phyloP scores from a whole-genome alignment of 2,888 invertebrate genomes.

The Spodoptera picta region DNA sequence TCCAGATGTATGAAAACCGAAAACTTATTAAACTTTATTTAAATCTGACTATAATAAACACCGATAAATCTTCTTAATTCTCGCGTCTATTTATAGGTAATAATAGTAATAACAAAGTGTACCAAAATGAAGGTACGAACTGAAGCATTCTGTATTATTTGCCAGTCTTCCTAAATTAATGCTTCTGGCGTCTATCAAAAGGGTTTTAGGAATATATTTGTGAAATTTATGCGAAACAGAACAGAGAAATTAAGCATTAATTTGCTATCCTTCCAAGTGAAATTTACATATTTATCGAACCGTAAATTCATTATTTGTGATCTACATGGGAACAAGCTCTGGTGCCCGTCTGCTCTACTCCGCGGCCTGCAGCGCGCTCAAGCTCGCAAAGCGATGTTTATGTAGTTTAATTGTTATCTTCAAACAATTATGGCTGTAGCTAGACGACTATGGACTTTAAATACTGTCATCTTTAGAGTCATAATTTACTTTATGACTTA shows the following conservation, averaged over 20 bases:
- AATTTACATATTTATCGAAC: constrained; percentile 83
- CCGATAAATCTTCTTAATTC: too few species aligned
- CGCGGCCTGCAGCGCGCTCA: constrained; percentile 24
- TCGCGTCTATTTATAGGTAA: too few species aligned
- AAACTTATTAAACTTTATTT: too few species aligned
- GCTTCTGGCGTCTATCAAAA: constrained; percentile 68
- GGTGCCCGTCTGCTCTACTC: constrained; percentile 31
- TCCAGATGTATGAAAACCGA: too few species aligned
- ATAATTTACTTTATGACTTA: too few species aligned
- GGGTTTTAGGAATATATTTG: constrained; percentile 76
- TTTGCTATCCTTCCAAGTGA: constrained; percentile 74
- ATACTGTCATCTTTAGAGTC: too few species aligned
- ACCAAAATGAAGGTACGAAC: constrained; percentile 47
- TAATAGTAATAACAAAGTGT: constrained; percentile 63
- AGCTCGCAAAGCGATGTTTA: constrained; percentile 39
- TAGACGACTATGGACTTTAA: too few species aligned
- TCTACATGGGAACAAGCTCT: constrained; percentile 60
- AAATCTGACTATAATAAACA: too few species aligned
- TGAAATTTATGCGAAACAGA: constrained; percentile 80
- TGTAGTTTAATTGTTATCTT: constrained; percentile 48
- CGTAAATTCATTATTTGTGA: constrained; percentile 76
- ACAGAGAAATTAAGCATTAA: constrained; percentile 82
- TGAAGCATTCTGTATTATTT: constrained; percentile 66
- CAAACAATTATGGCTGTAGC: constrained; percentile 3
- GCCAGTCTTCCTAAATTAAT: constrained; percentile 67